Evolutionary conservation across 2,888 invertebrate genomes (phyloP), one percentile per base, ranked within the genome.

Genomic region (Nycteola revayana): DNA sequence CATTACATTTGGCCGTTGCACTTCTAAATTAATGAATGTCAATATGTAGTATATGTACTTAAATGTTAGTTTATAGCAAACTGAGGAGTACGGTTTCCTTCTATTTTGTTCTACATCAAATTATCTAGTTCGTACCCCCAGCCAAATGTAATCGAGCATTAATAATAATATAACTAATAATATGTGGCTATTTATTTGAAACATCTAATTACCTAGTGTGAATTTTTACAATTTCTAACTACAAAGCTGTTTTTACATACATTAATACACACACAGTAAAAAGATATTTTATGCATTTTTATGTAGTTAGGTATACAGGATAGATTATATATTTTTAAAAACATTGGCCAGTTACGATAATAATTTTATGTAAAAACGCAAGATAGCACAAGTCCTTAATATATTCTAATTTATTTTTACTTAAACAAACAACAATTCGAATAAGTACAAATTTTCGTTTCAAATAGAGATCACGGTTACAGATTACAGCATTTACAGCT

Each of bases 201-300:
- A 75, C 77, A 69, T 61, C 72, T 74, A 75, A 53, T 52, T 47
- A 50, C 48, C 62, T 68, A 65, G 38, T 52, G 62, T 71, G 66
- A 67, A 56, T 66, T 68, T 71, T 69, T 76, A 76, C 72, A 79
- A 68, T 70, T 60, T 73, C 69, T 79, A 76, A 65, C 71, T 81
- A 78, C 58, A 47, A 78, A 81, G 79, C 78, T 57, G 64, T 72
- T 69, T 74, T 70, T 75, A 74, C 70, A 76, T 60, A 66, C 53
- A 62, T 54, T 61, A 69, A 63, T 69, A 76, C 72, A 73, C 73
- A 69, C 68, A 73, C 60, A 65, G 55, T 70, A 64, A 68, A 57
- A 60, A 56, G 52, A 49, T 61, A 64, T 64, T 61, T 62, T 62
- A 60, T 52, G 55, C 50, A 45, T 50, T 49, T 51, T 42, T 49